These are phyloP conservation scores for Oreortyx pictus DNA, from an alignment of 2,797 vertebrate genomes.

Conservation along the genomic window DNA sequence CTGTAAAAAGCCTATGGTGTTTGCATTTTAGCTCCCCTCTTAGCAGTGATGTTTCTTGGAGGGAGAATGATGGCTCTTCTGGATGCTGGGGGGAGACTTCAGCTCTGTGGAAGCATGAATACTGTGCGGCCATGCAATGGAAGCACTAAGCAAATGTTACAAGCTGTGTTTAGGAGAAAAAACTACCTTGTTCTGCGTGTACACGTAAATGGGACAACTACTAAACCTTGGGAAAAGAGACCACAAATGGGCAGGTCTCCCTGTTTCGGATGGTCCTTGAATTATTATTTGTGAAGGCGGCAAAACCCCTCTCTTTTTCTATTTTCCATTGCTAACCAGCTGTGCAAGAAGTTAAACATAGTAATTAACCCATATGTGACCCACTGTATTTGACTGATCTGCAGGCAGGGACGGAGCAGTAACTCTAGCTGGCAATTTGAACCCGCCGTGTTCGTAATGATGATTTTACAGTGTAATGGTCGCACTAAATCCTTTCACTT, in stretches of 20 bases:
- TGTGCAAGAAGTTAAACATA: constrained; percentile 80
- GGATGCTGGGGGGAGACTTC: background rate
- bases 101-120: background rate
- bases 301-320: constrained; percentile 60
- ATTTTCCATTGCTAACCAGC: constrained; percentile 72
- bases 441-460: constrained; percentile 81
- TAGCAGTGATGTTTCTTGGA: background rate
- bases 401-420: constrained; percentile 79
- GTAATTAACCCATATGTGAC: constrained; percentile 85
- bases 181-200: background rate
- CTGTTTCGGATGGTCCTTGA: constrained; percentile 19
- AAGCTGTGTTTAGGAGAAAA: constrained; percentile 12
- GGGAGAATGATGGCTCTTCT: background rate
- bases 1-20: background rate
- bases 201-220: background rate
- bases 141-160: background rate
- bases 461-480: constrained; percentile 83
- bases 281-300: constrained; percentile 66
- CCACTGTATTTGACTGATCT: constrained; percentile 81
- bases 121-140: background rate
- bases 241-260: constrained; percentile 1
- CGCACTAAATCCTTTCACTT: constrained; percentile 83
- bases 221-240: constrained; percentile 15
- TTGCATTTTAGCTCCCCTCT: constrained; percentile 33
- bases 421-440: constrained; percentile 83